These are phyloP conservation scores for Penaeus chinensis DNA, from an alignment of 1,140 invertebrate genomes.

Conservation along the genomic window DNA sequence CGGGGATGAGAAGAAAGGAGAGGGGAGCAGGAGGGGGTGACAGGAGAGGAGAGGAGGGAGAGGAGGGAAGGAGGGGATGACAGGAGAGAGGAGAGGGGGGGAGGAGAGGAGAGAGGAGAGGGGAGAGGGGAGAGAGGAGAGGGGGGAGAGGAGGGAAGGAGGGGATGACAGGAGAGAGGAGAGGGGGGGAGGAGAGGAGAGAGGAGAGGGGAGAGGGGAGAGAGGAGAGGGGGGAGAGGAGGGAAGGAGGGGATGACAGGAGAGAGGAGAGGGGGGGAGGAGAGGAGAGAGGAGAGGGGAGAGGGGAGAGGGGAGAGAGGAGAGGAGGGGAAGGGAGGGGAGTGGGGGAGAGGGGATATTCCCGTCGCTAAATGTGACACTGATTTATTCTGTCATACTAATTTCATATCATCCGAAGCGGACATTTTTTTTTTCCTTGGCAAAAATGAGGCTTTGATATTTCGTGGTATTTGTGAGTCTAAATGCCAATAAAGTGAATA, in stretches of 20 bases:
- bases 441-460: too few relatives aligned
- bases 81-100: not conserved
- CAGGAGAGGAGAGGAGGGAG: not conserved
- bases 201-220: not conserved
- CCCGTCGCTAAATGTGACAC: not conserved
- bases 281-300: not conserved
- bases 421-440: not conserved
- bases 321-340: not conserved
- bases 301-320: not conserved
- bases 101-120: not conserved
- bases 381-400: not conserved
- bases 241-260: not conserved
- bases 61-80: not conserved
- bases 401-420: constrained; percentile 5
- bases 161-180: not conserved
- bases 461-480: too few relatives aligned
- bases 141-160: not conserved
- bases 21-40: not conserved
- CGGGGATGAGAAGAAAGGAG: not conserved
- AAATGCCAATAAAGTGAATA: too few relatives aligned
- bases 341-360: not conserved
- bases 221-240: not conserved
- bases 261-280: not conserved
- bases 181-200: not conserved
- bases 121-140: not conserved